phyloP scores from a whole-genome alignment of 2,113 vertebrate species.

The Archocentrus centrarchus region DNA sequence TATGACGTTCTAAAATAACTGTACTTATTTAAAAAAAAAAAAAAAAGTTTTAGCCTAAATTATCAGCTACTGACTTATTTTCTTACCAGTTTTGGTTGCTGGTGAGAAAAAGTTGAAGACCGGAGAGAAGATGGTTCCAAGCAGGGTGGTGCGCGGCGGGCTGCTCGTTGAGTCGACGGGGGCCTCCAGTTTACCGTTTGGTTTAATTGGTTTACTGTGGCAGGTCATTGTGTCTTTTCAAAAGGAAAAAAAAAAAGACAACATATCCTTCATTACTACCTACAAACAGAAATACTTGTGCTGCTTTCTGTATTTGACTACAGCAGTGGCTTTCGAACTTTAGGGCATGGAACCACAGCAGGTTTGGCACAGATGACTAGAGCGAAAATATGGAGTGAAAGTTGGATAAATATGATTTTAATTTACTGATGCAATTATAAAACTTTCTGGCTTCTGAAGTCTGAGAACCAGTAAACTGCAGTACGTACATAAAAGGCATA shows the following conservation, averaged over 20 bases:
- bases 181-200: constrained; percentile 93
- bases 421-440: not conserved
- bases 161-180: constrained; percentile 83
- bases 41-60: too few relatives aligned
- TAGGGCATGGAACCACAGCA: not conserved
- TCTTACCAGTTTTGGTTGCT: constrained; percentile 96
- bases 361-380: not conserved
- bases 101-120: constrained; percentile 99
- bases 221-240: constrained; percentile 87
- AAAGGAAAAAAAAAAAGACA: not conserved
- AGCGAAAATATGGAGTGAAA: not conserved
- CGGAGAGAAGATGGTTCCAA: constrained; percentile 99
- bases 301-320: not conserved
- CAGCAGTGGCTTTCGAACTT: not conserved
- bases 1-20: too few relatives aligned
- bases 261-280: not conserved
- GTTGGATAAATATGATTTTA: not conserved
- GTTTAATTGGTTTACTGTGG: constrained; percentile 91
- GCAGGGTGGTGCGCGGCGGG: constrained; percentile 92
- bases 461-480: not conserved
- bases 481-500: not conserved
- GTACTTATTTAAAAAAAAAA: too few relatives aligned
- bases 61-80: not conserved
- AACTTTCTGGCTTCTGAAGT: not conserved
- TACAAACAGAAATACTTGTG: not conserved